Percentiles rank a stretch among this genome's conserved stretches.
phyloP scores from a whole-genome alignment of 1,140 invertebrate genomes.

The Penaeus indicus region DNA sequence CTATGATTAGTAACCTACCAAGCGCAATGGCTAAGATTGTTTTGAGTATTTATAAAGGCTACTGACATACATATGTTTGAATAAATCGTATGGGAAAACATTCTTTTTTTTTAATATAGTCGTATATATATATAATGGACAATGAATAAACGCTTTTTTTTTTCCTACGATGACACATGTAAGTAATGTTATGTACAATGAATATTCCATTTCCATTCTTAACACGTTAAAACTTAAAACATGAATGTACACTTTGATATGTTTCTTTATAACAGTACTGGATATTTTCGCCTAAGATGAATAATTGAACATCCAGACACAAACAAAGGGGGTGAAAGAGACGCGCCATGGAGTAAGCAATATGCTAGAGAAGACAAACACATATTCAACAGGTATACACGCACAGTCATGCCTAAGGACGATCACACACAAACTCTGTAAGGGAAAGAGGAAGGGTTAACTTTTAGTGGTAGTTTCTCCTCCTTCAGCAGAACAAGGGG shows the following conservation, averaged over 20 bases:
- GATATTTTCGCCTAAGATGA: too few species aligned
- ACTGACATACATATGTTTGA: background rate
- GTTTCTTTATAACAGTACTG: background rate
- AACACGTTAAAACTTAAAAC: conserved; percentile 2
- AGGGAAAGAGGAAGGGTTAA: too few species aligned
- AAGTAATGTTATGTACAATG: conserved; percentile 30
- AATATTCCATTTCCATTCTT: background rate
- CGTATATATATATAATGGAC: conserved; percentile 36
- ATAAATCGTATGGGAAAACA: too few species aligned
- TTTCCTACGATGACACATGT: conserved; percentile 29
- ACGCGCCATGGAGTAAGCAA: too few species aligned
- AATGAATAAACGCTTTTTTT: conserved; percentile 6
- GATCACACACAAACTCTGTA: conserved; percentile 1
- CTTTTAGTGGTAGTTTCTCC: too few species aligned
- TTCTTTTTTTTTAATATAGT: conserved; percentile 5
- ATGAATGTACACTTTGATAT: background rate
- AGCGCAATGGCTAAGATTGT: conserved; percentile 15
- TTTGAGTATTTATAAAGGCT: conserved; percentile 10
- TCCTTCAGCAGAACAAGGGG: too few species aligned
- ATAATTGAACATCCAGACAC: too few species aligned
- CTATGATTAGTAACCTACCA: background rate
- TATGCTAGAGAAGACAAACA: background rate
- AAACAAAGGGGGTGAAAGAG: too few species aligned
- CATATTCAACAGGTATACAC: background rate
- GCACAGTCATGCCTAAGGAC: background rate